Percentiles rank a stretch among this genome's conserved stretches.
phyloP scores from a whole-genome alignment of 2,888 invertebrate genomes.

The Xanthia icteritia region DNA sequence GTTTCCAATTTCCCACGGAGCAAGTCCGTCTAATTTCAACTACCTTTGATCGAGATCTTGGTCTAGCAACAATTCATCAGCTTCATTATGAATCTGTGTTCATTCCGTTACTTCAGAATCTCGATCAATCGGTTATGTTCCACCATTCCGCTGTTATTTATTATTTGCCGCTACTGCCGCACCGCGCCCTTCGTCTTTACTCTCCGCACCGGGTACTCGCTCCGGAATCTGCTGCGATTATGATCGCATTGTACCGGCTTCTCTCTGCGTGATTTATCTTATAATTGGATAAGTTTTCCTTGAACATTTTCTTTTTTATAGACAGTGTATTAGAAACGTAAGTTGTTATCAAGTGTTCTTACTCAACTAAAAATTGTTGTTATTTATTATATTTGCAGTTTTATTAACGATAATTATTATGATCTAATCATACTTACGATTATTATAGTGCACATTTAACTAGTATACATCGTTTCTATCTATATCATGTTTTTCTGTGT shows the following conservation, averaged over 20 bases:
- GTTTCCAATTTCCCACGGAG: background rate
- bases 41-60: background rate
- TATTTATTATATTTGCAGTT: background rate
- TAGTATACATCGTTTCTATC: background rate
- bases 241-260: slow-evolving; percentile 50
- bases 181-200: slow-evolving; percentile 43
- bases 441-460: background rate
- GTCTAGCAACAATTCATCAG: background rate
- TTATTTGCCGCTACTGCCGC: slow-evolving; percentile 38
- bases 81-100: background rate
- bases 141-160: slow-evolving; percentile 30
- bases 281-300: slow-evolving; percentile 48
- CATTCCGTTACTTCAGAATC: slow-evolving; percentile 19
- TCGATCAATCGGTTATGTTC: slow-evolving; percentile 36
- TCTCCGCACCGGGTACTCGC: slow-evolving; percentile 49
- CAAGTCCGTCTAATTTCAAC: background rate
- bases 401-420: background rate
- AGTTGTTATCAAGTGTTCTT: background rate
- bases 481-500: no score
- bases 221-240: slow-evolving; percentile 54
- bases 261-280: slow-evolving; percentile 49
- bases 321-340: background rate
- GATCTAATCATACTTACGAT: background rate
- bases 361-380: background rate
- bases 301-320: slow-evolving; percentile 14